A percentile compares a stretch with the other conserved stretches of the same genome.
phyloP scores from a whole-genome alignment of 2,888 invertebrate species.

The Sinotaia quadrata region DNA sequence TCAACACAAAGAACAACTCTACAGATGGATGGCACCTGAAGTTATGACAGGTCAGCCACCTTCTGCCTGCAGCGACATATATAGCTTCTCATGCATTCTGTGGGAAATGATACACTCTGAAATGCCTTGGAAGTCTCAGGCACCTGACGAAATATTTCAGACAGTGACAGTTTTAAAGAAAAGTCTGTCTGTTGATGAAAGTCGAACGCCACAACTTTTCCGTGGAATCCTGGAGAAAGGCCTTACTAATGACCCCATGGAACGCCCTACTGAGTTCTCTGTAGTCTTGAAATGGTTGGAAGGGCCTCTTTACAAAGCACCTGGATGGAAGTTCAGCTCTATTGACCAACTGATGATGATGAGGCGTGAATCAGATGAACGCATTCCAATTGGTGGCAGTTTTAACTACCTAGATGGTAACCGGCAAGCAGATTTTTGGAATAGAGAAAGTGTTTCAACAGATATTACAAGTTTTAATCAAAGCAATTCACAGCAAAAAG shows the following conservation, averaged over 20 bases:
- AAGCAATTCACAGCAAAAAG: neutral
- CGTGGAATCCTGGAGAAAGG: constrained; percentile 46
- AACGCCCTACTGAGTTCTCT: constrained; percentile 36
- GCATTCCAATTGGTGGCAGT: constrained; percentile 2
- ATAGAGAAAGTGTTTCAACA: neutral
- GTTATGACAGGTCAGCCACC: constrained; percentile 67
- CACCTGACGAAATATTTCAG: neutral
- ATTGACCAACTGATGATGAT: constrained; percentile 7
- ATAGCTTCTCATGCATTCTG: constrained; percentile 71
- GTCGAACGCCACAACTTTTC: constrained; percentile 43
- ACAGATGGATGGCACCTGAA: constrained; percentile 74
- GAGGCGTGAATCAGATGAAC: constrained; percentile 5
- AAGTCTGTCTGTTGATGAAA: constrained; percentile 30
- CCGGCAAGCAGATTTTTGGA: neutral
- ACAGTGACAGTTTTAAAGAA: constrained; percentile 26
- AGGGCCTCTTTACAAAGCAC: constrained; percentile 21
- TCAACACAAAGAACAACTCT: constrained; percentile 50
- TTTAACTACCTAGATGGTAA: neutral
- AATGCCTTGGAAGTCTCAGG: constrained; percentile 15
- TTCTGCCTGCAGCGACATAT: constrained; percentile 70
- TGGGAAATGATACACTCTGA: constrained; percentile 69
- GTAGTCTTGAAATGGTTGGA: constrained; percentile 23
- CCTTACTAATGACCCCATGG: constrained; percentile 45
- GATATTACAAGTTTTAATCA: neutral
- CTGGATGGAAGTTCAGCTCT: constrained; percentile 2